Conservation (phyloP, 23 tunicate genomes). For the Aplidium turbinatum region DNA sequence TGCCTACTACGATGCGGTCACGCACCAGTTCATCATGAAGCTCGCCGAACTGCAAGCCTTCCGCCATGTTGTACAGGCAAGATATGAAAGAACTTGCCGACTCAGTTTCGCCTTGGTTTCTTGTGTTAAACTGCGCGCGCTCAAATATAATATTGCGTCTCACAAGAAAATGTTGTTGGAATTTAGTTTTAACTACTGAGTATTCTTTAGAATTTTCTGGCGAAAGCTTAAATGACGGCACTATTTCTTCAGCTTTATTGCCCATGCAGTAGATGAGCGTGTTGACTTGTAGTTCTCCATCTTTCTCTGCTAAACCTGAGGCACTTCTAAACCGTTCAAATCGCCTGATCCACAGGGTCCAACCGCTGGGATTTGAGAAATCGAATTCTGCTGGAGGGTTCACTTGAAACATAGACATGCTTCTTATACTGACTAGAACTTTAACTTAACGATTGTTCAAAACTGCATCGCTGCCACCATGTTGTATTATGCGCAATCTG, state of each 20-base stretch:
- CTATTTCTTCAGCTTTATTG: conserved; percentile 19
- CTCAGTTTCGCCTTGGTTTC: conserved; percentile 4
- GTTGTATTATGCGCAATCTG: no score
- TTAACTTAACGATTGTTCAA: no score
- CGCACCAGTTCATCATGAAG: conserved; percentile 24
- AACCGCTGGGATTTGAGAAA: neutral
- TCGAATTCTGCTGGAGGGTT: no score
- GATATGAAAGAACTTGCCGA: conserved; percentile 10
- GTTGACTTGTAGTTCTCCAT: conserved; percentile 15
- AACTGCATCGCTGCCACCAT: no score
- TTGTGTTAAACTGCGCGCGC: conserved; percentile 24
- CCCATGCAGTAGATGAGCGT: conserved; percentile 7
- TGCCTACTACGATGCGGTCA: conserved; percentile 19
- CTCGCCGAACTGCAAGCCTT: conserved; percentile 8
- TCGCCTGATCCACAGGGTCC: conserved; percentile 26
- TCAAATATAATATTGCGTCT: conserved; percentile 19
- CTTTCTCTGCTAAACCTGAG: conserved; percentile 2
- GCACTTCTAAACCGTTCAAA: conserved; percentile 14
- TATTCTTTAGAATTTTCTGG: neutral
- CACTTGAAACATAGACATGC: no score
- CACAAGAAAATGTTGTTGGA: conserved; percentile 7
- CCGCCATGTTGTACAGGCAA: conserved; percentile 8
- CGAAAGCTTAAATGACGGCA: conserved; percentile 8
- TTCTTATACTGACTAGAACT: no score
- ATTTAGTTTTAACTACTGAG: conserved; percentile 4